These are phyloP conservation scores for Malurus elegans DNA, from an alignment of 2,113 vertebrate genomes.

Conservation along the genomic window DNA sequence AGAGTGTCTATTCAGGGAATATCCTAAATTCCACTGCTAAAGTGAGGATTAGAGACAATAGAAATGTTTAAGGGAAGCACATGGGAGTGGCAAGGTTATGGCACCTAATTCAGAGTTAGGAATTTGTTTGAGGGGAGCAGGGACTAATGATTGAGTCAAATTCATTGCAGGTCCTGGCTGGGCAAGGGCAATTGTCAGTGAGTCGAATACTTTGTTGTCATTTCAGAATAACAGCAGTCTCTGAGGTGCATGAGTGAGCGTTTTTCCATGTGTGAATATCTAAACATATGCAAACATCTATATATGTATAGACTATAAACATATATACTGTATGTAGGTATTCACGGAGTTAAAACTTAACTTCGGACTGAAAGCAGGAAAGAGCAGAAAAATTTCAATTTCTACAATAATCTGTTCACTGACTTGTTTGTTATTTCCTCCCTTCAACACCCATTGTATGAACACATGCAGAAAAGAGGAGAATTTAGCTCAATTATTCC, in stretches of 20 bases:
- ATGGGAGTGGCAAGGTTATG: background rate
- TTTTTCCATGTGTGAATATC: background rate
- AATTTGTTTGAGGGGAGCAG: background rate
- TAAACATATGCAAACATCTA: background rate
- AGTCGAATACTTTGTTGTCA: background rate
- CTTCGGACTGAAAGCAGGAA: background rate
- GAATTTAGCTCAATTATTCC: slow-evolving; percentile 38
- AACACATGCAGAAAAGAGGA: background rate
- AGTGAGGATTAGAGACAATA: background rate
- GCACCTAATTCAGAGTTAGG: background rate
- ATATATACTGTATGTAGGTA: background rate
- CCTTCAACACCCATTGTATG: background rate
- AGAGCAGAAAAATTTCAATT: background rate
- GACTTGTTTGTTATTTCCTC: background rate
- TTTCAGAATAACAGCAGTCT: background rate
- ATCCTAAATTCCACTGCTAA: background rate
- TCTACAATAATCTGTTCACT: background rate
- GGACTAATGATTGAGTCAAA: background rate
- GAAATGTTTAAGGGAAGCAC: background rate
- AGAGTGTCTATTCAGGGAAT: background rate
- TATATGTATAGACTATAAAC: background rate
- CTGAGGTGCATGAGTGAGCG: background rate
- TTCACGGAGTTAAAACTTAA: background rate
- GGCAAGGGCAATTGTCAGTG: background rate
- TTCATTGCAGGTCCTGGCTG: background rate